These are phyloP conservation scores for Panzeria rudis DNA, from an alignment of 2,888 invertebrate genomes.

Conservation along the genomic window DNA sequence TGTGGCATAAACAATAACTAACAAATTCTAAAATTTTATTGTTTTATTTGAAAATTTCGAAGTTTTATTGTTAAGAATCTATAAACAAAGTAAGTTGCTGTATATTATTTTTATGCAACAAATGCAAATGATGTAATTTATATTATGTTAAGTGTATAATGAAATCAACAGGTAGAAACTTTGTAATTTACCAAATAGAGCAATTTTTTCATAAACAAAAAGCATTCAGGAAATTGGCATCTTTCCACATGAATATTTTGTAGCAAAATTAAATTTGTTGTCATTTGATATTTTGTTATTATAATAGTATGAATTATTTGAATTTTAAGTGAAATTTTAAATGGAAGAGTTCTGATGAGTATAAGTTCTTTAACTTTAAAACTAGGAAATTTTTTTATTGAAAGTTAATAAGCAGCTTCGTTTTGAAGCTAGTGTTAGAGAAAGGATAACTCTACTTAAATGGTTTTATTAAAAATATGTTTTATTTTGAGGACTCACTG, in stretches of 20 bases:
- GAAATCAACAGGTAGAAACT: constrained; percentile 54
- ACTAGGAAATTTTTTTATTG: too few species aligned
- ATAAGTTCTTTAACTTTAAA: too few species aligned
- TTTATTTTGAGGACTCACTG: too few species aligned
- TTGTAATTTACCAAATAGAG: constrained; percentile 14
- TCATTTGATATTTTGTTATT: not conserved
- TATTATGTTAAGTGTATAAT: not conserved
- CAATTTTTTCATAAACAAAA: not conserved
- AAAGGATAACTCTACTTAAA: too few species aligned
- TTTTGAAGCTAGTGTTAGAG: too few species aligned
- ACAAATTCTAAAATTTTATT: constrained; percentile 8
- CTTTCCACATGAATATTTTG: not conserved
- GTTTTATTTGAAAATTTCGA: not conserved
- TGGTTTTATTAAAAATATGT: too few species aligned
- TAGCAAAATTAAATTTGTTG: not conserved
- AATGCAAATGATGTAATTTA: constrained; percentile 22
- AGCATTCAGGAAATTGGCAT: not conserved
- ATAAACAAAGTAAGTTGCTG: constrained; percentile 22
- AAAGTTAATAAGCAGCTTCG: too few species aligned
- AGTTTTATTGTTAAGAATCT: not conserved
- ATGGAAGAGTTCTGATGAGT: too few species aligned
- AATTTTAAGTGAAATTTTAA: not conserved
- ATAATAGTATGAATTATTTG: not conserved
- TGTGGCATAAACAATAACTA: constrained; percentile 1
- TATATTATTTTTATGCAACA: not conserved